Conservation (phyloP, 2,888 invertebrate species). For the Idaea dimidiata region DNA sequence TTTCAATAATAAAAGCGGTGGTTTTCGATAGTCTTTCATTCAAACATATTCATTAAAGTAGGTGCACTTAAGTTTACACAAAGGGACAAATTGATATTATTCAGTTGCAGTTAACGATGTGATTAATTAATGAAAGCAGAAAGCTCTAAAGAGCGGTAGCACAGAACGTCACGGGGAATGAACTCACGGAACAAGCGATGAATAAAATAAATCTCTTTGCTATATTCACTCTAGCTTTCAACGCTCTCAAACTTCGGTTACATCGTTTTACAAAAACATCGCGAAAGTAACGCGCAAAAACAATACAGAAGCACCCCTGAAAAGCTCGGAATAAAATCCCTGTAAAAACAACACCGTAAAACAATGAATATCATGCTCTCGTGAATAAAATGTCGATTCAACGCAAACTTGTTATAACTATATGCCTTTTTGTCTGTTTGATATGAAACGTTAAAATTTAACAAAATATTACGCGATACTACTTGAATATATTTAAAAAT, state of each 20-base stretch:
- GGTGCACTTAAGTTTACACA: not conserved
- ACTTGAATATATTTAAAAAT: conserved; percentile 1
- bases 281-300: conserved; percentile 44
- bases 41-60: not conserved
- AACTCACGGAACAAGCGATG: not conserved
- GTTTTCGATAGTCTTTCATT: not conserved
- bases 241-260: conserved; percentile 39
- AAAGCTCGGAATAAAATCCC: conserved; percentile 33
- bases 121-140: not conserved
- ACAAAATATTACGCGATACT: conserved; percentile 4
- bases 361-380: conserved; percentile 41
- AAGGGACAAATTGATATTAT: not conserved
- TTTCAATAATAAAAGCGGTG: not conserved
- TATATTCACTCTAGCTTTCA: conserved; percentile 18
- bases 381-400: conserved; percentile 27
- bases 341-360: conserved; percentile 39
- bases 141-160: not conserved
- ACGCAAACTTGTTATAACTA: conserved; percentile 14
- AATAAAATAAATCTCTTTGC: conserved; percentile 13
- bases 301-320: conserved; percentile 35
- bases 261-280: conserved; percentile 44
- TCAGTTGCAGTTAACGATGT: not conserved
- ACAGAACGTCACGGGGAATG: not conserved
- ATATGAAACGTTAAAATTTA: conserved; percentile 4
- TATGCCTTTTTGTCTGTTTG: conserved; percentile 2